Conservation (phyloP, 1,140 invertebrate species). For the Drosophila ironensis region DNA sequence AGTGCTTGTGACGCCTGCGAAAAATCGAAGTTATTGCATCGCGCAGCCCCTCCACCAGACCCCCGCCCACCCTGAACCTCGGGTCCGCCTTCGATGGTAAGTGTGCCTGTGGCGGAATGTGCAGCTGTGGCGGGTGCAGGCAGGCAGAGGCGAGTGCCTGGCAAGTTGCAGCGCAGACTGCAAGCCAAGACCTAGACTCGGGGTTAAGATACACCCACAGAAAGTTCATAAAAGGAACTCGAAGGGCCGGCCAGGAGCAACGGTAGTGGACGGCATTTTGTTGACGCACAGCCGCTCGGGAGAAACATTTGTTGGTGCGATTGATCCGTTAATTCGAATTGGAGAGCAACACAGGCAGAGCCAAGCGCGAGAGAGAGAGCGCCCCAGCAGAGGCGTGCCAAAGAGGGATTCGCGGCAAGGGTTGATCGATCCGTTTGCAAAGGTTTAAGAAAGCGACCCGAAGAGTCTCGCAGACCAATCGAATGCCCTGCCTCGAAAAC, state of each 20-base stretch:
- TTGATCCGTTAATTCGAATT: slow-evolving; percentile 71
- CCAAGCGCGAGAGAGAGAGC: slow-evolving; percentile 3
- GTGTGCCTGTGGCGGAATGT: slow-evolving; percentile 42
- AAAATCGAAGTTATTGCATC: slow-evolving; percentile 78
- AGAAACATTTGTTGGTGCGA: slow-evolving; percentile 67
- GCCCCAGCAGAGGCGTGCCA: too few species aligned
- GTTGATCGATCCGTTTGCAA: background rate
- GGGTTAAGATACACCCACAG: background rate
- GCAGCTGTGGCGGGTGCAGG: too few species aligned
- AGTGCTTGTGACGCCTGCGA: slow-evolving; percentile 57
- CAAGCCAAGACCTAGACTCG: background rate
- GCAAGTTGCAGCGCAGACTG: background rate
- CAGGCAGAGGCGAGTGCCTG: too few species aligned
- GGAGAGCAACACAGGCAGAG: slow-evolving; percentile 2
- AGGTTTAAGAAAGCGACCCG: slow-evolving; percentile 3
- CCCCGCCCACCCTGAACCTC: slow-evolving; percentile 22
- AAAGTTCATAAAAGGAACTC: slow-evolving; percentile 37
- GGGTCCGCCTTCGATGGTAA: slow-evolving; percentile 48
- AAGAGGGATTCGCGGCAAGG: too few species aligned
- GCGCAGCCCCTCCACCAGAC: slow-evolving; percentile 55
- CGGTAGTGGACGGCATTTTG: slow-evolving; percentile 67
- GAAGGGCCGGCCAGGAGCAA: slow-evolving; percentile 21
- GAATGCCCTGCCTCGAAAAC: slow-evolving; percentile 14
- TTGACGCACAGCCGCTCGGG: slow-evolving; percentile 40
- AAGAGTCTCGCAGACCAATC: slow-evolving; percentile 1